Evolutionary conservation across 1,140 invertebrate species (phyloP), one percentile per base, ranked within the genome.

Genomic region (Hirudo medicinalis): DNA sequence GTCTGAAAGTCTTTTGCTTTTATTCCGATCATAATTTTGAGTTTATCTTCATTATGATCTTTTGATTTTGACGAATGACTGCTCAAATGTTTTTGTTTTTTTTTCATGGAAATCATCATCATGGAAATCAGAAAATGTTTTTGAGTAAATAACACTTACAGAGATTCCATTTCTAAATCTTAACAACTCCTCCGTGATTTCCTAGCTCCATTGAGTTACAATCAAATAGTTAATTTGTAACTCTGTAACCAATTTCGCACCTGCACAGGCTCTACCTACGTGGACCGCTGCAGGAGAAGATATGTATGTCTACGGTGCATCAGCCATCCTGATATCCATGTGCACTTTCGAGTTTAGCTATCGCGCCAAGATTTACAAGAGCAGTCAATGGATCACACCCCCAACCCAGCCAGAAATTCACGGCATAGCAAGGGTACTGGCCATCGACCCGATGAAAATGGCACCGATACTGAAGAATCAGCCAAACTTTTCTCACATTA

Each of bases 281-380:
- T 13, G 57, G 57, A 13, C 57, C 57, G 0, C 19, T 63, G 57
- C 22, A 32, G 57, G 22, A 63, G 29, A 63, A 63, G 19, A 63
- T 63, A 25, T 63, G 22, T 63, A 63, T 11, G 57, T 63, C 22
- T 63, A 63, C 20, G 57, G 57, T 63, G 57, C 22, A 13, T 63
- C 57, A 15, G 11, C 57, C 20, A 63, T 63, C 8, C 19, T 63
- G 9, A 63, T 32, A 32, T 22, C 57, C 9, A 22, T 32, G 22
- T 63, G 57, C 20, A 63, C 22, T 20, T 63, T 63, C 57, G 57
- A 63, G 57, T 63, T 63, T 20, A 63, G 57, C 57, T 63, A 63
- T 32, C 22, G 57, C 1, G 57, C 57, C 22, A 63, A 63, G 29
- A 63, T 25, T 13, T 63, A 19, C 29, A 22, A 11, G 29, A 32